Evolutionary conservation across 1,140 invertebrate species (phyloP), one percentile per base, ranked within the genome.

Genomic region (Lepidurus arcticus): DNA sequence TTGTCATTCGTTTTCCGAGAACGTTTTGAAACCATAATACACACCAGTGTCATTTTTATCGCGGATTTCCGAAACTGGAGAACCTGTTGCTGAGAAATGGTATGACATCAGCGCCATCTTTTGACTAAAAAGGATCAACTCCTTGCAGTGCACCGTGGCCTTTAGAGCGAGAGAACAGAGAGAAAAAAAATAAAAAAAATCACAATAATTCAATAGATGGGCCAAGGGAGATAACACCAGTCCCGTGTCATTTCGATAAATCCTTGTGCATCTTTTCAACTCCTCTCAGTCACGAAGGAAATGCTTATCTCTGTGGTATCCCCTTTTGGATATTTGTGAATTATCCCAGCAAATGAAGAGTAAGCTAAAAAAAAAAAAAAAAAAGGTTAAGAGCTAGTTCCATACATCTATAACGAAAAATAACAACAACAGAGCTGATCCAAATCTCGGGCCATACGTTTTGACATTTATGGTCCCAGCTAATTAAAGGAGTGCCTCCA

Each of bases 401-500:
- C 53, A 7, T n/a, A 65, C 53, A n/a, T 13, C 21, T 13, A 16
- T n/a, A 65, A 65, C 21, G 53, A 65, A 34, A 26, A 65, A 65
- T 65, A 65, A 65, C 53, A n/a, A 65, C 53, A 65, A 65, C 13
- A 4, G 16, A 21, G 53, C 53, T 65, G 53, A 65, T 65, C 53
- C 53, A 65, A 65, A 65, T 65, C 53, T 65, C 21, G 53, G 34
- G 21, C 53, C 21, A 65, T 21, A 65, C 16, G 16, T 65, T 65
- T n/a, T 65, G 53, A 65, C 53, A 65, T 65, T 65, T 65, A 65
- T 65, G 53, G 16, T 13, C 53, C n/a, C 53, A 21, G 53, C 21
- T 65, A 65, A 65, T 65, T 65, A 65, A 65, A 65, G 53, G 53
- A 65, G 53, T 65, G 53, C 53, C 53, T 65, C 34, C 53, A 65